These are phyloP conservation scores for Sylvilagus bachmani DNA, from an alignment of 2,113 vertebrate species.

Conservation along the genomic window DNA sequence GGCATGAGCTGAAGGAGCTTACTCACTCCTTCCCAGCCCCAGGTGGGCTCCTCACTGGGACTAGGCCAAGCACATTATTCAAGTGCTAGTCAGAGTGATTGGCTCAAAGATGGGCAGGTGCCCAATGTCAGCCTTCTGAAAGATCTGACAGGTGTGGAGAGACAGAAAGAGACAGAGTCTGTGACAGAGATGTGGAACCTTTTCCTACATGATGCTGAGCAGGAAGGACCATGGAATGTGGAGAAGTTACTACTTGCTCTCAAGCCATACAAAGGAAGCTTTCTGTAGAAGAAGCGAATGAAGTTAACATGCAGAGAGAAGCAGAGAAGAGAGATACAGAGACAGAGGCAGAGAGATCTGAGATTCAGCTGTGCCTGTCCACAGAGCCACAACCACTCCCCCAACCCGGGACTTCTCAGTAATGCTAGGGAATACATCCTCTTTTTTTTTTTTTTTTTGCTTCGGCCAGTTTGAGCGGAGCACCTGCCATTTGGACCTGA, in stretches of 20 bases:
- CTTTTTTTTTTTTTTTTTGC: conserved; percentile 61
- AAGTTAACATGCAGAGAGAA: not conserved
- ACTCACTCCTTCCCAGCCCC: not conserved
- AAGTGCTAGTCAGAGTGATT: not conserved
- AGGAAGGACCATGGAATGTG: not conserved
- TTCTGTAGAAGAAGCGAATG: not conserved
- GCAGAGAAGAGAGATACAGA: not conserved
- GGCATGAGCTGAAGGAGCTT: not conserved
- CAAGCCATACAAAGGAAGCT: not conserved
- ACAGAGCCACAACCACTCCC: conserved; percentile 40
- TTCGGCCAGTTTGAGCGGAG: conserved; percentile 64
- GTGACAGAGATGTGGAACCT: not conserved
- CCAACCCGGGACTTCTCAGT: conserved; percentile 39
- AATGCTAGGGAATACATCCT: not conserved
- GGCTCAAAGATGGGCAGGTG: not conserved
- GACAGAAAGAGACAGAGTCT: not conserved
- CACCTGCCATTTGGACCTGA: conserved; percentile 74
- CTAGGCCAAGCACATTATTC: not conserved
- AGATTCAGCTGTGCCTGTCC: conserved; percentile 49
- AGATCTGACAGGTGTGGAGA: not conserved
- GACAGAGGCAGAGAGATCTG: not conserved
- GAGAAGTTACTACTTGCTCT: not conserved
- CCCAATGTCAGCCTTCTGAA: not conserved
- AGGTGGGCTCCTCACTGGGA: not conserved
- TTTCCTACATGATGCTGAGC: not conserved